Percentiles rank a stretch among this genome's conserved stretches.
Evolutionary conservation across 2,113 vertebrate genomes (phyloP).

Genomic region (Barbus barbus): DNA sequence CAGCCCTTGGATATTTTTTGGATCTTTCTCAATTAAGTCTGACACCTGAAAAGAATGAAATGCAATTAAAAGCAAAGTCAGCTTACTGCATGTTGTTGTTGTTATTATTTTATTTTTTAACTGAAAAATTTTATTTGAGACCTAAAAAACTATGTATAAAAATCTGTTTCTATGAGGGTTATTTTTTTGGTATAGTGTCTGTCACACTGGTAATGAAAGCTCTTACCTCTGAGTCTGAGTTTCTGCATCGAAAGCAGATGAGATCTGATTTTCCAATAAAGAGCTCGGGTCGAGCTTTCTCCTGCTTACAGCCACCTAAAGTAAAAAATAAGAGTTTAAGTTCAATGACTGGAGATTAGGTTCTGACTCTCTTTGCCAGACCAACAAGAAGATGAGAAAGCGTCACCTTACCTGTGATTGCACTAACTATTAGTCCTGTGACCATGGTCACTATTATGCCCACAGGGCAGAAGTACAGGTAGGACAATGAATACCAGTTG

Average conservation of each 20-base stretch:
- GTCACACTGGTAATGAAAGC: neutral
- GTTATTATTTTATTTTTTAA: too few species aligned
- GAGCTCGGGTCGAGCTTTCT: constrained; percentile 62
- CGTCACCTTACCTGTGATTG: constrained; percentile 69
- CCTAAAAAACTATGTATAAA: too few species aligned
- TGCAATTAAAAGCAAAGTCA: constrained; percentile 9
- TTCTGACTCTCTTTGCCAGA: too few species aligned
- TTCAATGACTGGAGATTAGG: neutral
- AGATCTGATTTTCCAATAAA: constrained; percentile 71
- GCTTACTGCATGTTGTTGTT: too few species aligned
- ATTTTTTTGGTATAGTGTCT: neutral
- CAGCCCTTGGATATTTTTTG: constrained; percentile 52
- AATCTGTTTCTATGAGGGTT: too few species aligned
- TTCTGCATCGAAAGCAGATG: constrained; percentile 63
- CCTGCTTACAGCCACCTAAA: constrained; percentile 76
- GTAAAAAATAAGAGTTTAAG: neutral
- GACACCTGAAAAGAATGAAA: constrained; percentile 55
- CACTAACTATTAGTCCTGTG: constrained; percentile 70
- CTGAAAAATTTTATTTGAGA: too few species aligned
- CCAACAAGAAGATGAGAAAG: neutral
- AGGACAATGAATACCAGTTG: constrained; percentile 80
- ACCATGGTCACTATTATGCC: constrained; percentile 68
- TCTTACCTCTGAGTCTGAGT: constrained; percentile 65
- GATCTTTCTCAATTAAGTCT: constrained; percentile 56
- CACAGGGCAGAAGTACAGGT: constrained; percentile 74